Conservation (phyloP, 2,113 vertebrate genomes). For the Polypterus bichir region DNA sequence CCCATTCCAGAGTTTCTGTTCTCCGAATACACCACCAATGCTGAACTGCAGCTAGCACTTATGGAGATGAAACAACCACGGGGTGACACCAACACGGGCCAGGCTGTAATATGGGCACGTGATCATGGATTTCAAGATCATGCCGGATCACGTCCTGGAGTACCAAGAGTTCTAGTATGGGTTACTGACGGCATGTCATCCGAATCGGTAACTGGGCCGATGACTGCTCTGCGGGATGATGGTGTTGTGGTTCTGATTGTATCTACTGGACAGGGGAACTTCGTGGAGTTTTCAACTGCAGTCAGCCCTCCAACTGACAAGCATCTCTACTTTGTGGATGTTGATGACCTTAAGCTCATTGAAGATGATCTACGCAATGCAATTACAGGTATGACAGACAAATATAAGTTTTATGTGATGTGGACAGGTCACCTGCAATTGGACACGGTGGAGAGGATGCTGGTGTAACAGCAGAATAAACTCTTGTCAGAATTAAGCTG, state of each 20-base stretch:
- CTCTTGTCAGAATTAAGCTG: conserved; percentile 40
- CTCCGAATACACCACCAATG: conserved; percentile 31
- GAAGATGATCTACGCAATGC: conserved; percentile 57
- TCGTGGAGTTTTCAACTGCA: conserved; percentile 60
- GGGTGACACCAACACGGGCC: conserved; percentile 84
- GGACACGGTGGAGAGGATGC: conserved; percentile 9
- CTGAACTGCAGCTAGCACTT: conserved; percentile 47
- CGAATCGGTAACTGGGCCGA: conserved; percentile 62
- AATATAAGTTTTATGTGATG: background rate
- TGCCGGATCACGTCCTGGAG: conserved; percentile 40
- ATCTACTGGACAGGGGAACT: conserved; percentile 75
- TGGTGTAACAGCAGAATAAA: conserved; percentile 13
- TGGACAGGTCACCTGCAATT: conserved; percentile 14
- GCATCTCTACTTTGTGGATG: conserved; percentile 82
- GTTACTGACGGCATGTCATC: conserved; percentile 83
- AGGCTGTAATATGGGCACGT: conserved; percentile 57
- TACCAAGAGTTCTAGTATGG: conserved; percentile 87
- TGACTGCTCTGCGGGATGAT: conserved; percentile 61
- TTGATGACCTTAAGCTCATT: conserved; percentile 80
- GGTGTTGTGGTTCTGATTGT: conserved; percentile 75
- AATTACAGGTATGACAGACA: conserved; percentile 61
- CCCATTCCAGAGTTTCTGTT: conserved; percentile 79
- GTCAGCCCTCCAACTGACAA: conserved; percentile 58
- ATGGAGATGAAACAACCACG: conserved; percentile 51
- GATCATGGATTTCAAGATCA: conserved; percentile 42